Conservation (phyloP, 2,888 invertebrate species). For the Sphecodes monilicornis region DNA sequence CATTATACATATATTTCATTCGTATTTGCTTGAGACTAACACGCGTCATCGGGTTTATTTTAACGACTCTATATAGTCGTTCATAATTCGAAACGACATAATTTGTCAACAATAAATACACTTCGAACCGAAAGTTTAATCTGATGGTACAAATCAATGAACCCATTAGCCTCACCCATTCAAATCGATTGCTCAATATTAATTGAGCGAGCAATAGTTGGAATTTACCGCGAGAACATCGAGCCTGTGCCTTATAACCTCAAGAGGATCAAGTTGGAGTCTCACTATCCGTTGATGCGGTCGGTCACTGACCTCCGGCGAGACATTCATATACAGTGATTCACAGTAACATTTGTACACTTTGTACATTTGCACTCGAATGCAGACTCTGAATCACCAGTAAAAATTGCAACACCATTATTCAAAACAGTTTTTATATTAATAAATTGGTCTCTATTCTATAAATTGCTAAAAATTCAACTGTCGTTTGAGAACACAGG, state of each 20-base stretch:
- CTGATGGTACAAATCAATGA: not conserved
- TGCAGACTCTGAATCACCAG: no score
- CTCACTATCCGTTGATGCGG: constrained; percentile 7
- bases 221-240: not conserved
- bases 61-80: not conserved
- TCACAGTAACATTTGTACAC: no score
- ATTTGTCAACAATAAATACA: not conserved
- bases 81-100: not conserved
- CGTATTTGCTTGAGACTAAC: not conserved
- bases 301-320: not conserved
- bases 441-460: no score
- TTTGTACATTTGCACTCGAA: no score
- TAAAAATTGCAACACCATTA: no score
- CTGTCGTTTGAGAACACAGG: no score
- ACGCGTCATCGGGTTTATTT: not conserved
- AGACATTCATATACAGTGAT: not conserved
- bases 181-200: constrained; percentile 11
- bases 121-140: not conserved
- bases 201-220: constrained; percentile 3
- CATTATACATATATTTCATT: not conserved
- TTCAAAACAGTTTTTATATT: no score
- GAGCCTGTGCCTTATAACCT: not conserved
- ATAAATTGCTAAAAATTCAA: no score
- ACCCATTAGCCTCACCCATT: not conserved
- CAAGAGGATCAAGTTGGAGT: not conserved